Percentiles rank a stretch among this genome's conserved stretches.
Conservation (phyloP, 2,888 invertebrate species). For the Dioctria linearis region DNA sequence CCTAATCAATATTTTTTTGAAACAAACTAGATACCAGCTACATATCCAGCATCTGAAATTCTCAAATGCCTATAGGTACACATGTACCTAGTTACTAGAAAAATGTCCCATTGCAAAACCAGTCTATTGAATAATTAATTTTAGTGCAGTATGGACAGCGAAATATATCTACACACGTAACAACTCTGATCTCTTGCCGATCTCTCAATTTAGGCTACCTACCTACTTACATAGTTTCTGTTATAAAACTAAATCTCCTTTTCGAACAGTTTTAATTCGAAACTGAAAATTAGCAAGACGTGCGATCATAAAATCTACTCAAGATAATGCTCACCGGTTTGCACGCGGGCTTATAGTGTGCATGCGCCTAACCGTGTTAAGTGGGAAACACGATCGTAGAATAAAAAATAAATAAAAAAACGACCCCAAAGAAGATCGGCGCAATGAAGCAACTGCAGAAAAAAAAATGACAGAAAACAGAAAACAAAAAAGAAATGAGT, state of each 20-base stretch:
- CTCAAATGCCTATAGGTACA: too few species aligned
- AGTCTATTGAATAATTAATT: too few species aligned
- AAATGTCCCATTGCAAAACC: too few species aligned
- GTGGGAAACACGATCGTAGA: constrained; percentile 20
- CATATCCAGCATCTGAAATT: too few species aligned
- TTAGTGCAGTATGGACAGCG: too few species aligned
- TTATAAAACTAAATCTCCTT: neutral
- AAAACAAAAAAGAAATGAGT: constrained; percentile 26
- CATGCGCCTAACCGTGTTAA: constrained; percentile 46
- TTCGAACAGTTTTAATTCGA: constrained; percentile 1
- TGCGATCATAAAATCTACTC: constrained; percentile 14
- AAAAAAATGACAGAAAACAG: neutral
- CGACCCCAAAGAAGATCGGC: constrained; percentile 23
- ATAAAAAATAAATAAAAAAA: constrained; percentile 25
- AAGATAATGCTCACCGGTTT: constrained; percentile 21
- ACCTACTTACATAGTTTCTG: too few species aligned
- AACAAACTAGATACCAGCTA: too few species aligned
- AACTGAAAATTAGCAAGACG: constrained; percentile 43
- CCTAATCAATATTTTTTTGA: too few species aligned
- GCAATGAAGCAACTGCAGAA: constrained; percentile 4
- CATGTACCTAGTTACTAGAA: too few species aligned
- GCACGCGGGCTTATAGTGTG: constrained; percentile 27
- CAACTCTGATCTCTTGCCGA: too few species aligned
- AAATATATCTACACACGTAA: too few species aligned
- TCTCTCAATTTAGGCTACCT: too few species aligned